Evolutionary conservation across 2,888 invertebrate species (phyloP).

Genomic region (Lathronympha strigana): DNA sequence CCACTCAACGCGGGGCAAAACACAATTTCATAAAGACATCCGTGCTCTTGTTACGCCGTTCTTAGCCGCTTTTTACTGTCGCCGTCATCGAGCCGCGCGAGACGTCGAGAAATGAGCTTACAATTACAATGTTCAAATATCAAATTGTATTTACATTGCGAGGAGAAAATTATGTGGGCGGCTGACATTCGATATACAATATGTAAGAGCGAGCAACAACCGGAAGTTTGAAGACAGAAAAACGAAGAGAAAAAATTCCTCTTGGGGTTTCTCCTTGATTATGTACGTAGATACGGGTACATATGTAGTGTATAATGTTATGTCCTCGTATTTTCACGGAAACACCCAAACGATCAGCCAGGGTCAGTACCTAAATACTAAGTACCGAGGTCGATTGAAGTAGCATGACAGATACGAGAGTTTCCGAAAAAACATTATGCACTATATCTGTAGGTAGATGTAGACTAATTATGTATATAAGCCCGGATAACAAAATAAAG

Average conservation of each 20-base stretch:
- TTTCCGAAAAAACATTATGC: no score
- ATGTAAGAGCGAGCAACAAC: not conserved
- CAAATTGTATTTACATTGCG: slow-evolving; percentile 25
- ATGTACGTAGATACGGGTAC: no score
- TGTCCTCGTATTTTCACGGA: no score
- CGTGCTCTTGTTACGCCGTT: slow-evolving; percentile 72
- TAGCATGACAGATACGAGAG: no score
- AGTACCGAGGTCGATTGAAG: no score
- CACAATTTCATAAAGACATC: slow-evolving; percentile 82
- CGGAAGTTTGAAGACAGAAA: not conserved
- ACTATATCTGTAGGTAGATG: no score
- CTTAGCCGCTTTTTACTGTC: slow-evolving; percentile 61
- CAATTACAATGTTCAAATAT: slow-evolving; percentile 40
- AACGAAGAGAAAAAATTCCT: not conserved
- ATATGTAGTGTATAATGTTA: no score
- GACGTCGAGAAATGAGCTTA: slow-evolving; percentile 42
- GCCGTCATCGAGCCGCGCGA: slow-evolving; percentile 59
- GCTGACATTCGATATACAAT: not conserved
- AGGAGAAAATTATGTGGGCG: slow-evolving; percentile 11
- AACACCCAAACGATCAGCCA: no score
- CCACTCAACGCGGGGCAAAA: slow-evolving; percentile 75
- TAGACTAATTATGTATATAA: not conserved
- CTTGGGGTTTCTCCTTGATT: not conserved
- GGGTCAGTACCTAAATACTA: no score
- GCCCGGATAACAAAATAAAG: not conserved